These are phyloP conservation scores for Ladona fulva DNA, from an alignment of 1,140 invertebrate species.

Conservation along the genomic window DNA sequence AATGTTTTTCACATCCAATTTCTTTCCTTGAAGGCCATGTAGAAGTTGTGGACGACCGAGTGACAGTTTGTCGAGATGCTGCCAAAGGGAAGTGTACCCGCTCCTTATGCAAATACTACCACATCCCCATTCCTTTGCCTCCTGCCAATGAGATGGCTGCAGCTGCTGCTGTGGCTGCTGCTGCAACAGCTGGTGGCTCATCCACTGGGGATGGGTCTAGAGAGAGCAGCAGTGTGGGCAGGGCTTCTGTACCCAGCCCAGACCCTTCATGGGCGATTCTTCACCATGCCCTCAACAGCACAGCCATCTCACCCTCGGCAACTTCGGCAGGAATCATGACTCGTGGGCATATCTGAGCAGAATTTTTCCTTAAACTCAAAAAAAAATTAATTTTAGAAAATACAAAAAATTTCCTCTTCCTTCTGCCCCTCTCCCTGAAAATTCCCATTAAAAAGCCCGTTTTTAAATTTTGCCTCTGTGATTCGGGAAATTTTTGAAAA, in stretches of 20 bases:
- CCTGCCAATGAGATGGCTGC: slow-evolving; percentile 53
- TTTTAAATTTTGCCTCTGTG: neutral
- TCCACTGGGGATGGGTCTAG: neutral
- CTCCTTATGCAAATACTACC: slow-evolving; percentile 88
- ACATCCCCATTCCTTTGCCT: slow-evolving; percentile 76
- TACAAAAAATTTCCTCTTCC: neutral
- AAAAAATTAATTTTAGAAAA: neutral
- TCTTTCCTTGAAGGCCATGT: slow-evolving; percentile 64
- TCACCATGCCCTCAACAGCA: neutral
- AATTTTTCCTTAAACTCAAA: neutral
- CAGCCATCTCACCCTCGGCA: neutral
- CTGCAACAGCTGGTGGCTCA: neutral
- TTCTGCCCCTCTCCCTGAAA: neutral
- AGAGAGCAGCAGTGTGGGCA: neutral
- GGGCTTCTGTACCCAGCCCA: neutral
- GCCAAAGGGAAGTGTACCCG: slow-evolving; percentile 82
- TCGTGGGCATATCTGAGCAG: slow-evolving; percentile 6
- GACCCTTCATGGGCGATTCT: neutral
- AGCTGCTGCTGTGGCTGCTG: neutral
- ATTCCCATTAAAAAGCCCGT: neutral
- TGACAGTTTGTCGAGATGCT: slow-evolving; percentile 89
- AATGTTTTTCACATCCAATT: neutral
- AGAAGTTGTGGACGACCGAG: slow-evolving; percentile 85
- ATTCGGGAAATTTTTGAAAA: neutral
- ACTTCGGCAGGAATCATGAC: neutral